Conservation (phyloP, 2,888 invertebrate species). For the Noctua pronuba region DNA sequence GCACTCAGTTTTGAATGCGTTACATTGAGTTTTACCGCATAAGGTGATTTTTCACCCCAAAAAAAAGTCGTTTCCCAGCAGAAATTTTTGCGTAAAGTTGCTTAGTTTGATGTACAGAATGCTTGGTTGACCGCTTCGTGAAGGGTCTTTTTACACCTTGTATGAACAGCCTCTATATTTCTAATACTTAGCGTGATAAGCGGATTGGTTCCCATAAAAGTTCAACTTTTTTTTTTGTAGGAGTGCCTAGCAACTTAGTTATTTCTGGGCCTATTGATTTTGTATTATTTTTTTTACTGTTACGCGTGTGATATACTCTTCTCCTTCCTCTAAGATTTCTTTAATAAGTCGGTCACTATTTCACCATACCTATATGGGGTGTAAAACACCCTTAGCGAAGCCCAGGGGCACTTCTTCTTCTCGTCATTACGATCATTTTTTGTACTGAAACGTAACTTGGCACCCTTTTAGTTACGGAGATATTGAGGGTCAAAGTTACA, state of each 20-base stretch:
- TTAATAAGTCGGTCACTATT: background rate
- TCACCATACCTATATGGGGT: background rate
- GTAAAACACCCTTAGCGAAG: background rate
- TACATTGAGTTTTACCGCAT: too few relatives aligned
- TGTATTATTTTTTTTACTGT: background rate
- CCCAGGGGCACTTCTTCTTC: background rate
- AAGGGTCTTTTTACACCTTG: too few relatives aligned
- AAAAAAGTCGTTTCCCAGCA: too few relatives aligned
- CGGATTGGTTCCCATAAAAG: background rate
- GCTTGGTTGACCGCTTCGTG: too few relatives aligned
- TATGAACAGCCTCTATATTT: conserved; percentile 13
- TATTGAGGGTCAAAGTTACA: background rate
- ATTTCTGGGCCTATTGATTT: background rate
- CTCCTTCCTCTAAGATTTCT: background rate
- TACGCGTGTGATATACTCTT: background rate
- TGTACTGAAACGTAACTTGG: background rate
- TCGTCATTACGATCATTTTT: background rate
- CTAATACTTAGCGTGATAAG: background rate
- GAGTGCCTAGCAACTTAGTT: background rate
- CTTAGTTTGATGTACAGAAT: too few relatives aligned
- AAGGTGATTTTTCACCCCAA: too few relatives aligned
- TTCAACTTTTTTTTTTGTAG: background rate
- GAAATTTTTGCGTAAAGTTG: too few relatives aligned
- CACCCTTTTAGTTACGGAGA: background rate
- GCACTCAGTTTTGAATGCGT: too few relatives aligned